Evolutionary conservation across 2,797 vertebrate species (phyloP), one percentile per base, ranked within the genome.

Genomic region (Simalia tracyae): DNA sequence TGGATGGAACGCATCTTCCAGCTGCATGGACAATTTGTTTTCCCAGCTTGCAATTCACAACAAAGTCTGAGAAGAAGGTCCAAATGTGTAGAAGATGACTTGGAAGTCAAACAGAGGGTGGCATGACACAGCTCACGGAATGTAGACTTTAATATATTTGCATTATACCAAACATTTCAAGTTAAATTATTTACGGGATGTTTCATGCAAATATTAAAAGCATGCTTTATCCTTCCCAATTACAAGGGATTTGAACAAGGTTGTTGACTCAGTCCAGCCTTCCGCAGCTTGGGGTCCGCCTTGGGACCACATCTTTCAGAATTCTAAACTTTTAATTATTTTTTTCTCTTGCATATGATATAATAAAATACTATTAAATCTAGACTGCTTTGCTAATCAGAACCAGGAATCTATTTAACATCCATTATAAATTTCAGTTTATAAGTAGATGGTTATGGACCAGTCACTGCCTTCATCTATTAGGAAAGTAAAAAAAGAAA

Each of bases 381-480:
- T 59, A 36, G 64, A 92, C 56, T 90, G 94, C 84, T 93, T 93
- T 93, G 61, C 54, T 94, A 68, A 85, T 87, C 93, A 90, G 86
- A 56, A 90, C 76, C 85, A 92, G 91, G 89, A 94, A 95, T 36
- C 3, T 31, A 92, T 95, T 95, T 88, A 89, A 94, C 92, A 87
- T 91, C 61, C 94, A 50, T 92, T 96, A 28, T 92, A 93, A 95
- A 22, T 94, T 93, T 95, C 92, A 81, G 17, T 54, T 95, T 96
- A 94, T 89, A 93, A 64, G 28, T 22, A 95, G 56, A 93, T 93
- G 59, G 91, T 84, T 94, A 90, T 90, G 91, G 14, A 36, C n/a
- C 59, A 92, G 90, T 91, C 88, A 9, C 14, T 93, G 93, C 9
- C 22, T 88, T 90, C 5, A 88, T 93, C 72, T 89, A 28, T 92